phyloP scores from a whole-genome alignment of 2,797 vertebrate species.

The Percopsis omiscomaycus region DNA sequence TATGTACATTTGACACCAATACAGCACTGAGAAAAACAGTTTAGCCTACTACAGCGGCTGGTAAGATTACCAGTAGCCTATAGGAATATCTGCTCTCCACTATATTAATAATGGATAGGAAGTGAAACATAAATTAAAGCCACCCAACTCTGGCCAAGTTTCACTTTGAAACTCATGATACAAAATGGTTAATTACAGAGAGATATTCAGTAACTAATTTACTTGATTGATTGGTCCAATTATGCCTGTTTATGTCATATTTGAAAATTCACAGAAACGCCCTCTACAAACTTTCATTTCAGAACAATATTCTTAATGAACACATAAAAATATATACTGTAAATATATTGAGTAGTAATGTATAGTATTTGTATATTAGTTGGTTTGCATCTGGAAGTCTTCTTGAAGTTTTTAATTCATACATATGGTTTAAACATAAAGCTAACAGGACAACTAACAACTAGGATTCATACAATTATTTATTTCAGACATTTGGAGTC shows the following conservation, averaged over 20 bases:
- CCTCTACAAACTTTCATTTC: constrained; percentile 42
- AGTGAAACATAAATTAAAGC: constrained; percentile 40
- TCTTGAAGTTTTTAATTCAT: neutral
- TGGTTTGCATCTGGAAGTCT: constrained; percentile 22
- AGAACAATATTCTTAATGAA: constrained; percentile 56
- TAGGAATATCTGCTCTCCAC: constrained; percentile 30
- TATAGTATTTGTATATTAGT: constrained; percentile 12
- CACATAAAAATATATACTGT: constrained; percentile 23
- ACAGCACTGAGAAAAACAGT: constrained; percentile 27
- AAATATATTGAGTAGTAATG: constrained; percentile 34
- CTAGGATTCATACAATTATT: too few relatives aligned
- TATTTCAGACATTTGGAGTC: too few relatives aligned
- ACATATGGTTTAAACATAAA: neutral
- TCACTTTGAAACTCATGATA: constrained; percentile 60
- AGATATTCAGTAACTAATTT: constrained; percentile 78
- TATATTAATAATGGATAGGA: constrained; percentile 32
- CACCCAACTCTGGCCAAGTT: constrained; percentile 42
- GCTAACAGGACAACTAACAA: too few relatives aligned
- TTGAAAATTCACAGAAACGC: constrained; percentile 67
- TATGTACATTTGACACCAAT: neutral
- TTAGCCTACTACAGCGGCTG: constrained; percentile 10
- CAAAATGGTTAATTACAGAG: constrained; percentile 73
- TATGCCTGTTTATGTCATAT: constrained; percentile 74
- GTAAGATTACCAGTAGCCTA: constrained; percentile 38
- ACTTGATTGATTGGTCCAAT: constrained; percentile 76